Conservation (phyloP, 2,888 invertebrate genomes). For the Poecilobothrus nobilitatus region DNA sequence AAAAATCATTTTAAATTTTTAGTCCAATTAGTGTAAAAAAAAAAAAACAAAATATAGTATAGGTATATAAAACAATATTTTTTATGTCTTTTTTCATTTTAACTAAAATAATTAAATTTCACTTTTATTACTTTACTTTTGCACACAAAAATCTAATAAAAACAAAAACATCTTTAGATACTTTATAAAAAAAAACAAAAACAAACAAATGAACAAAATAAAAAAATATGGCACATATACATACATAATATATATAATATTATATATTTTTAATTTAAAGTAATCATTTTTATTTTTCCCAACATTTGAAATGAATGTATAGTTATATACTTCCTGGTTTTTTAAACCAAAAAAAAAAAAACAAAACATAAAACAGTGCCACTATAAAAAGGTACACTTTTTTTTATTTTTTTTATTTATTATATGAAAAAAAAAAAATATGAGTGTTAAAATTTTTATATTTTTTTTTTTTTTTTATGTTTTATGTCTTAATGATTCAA, state of each 20-base stretch:
- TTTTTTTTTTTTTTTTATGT: neutral
- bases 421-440: neutral
- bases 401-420: too few relatives aligned
- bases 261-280: too few relatives aligned
- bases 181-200: neutral
- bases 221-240: too few relatives aligned
- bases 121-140: neutral
- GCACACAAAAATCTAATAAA: neutral
- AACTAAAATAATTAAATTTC: neutral
- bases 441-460: neutral
- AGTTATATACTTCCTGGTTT: too few relatives aligned
- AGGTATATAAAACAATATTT: neutral
- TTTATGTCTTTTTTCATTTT: neutral
- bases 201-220: too few relatives aligned
- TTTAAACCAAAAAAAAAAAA: too few relatives aligned
- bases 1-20: neutral
- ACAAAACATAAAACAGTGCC: too few relatives aligned
- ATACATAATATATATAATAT: too few relatives aligned
- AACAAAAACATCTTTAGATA: neutral
- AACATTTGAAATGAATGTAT: too few relatives aligned
- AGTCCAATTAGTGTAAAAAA: too few relatives aligned
- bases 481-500: neutral
- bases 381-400: too few relatives aligned
- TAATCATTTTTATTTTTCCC: too few relatives aligned
- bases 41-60: neutral